Evolutionary conservation across 2,888 invertebrate genomes (phyloP).

Genomic region (Agriotes lineatus): DNA sequence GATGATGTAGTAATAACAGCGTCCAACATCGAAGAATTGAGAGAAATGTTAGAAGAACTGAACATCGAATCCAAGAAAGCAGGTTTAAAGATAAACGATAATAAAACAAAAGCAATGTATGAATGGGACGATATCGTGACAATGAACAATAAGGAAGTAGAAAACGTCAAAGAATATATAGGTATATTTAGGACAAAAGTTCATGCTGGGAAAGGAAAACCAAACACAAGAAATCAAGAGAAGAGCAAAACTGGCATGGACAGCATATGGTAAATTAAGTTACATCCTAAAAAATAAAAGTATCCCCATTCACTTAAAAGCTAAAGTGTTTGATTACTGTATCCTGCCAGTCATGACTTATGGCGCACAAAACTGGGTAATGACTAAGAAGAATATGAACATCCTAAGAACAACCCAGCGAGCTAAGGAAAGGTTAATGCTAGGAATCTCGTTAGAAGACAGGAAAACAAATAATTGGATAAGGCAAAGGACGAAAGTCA

Average conservation of each 20-base stretch:
- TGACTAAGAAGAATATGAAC: constrained; percentile 4
- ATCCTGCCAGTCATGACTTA: constrained; percentile 2
- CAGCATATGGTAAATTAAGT: constrained; percentile 5
- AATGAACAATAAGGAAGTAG: background rate
- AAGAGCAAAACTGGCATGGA: constrained; percentile 7
- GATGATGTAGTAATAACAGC: constrained; percentile 3
- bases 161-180: background rate
- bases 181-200: background rate
- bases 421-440: constrained; percentile 11
- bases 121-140: background rate
- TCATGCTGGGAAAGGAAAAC: constrained; percentile 7
- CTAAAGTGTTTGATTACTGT: constrained; percentile 11
- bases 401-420: too few species aligned
- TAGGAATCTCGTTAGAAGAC: constrained; percentile 1
- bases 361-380: constrained; percentile 12
- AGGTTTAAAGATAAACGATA: background rate
- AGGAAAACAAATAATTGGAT: constrained; percentile 2
- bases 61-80: background rate
- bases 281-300: constrained; percentile 9
- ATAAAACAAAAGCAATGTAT: background rate
- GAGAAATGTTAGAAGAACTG: constrained; percentile 1
- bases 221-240: constrained; percentile 14
- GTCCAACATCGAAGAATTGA: background rate
- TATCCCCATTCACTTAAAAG: background rate
- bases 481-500: background rate